Evolutionary conservation across 2,797 vertebrate species (phyloP).

Genomic region (Takifugu ocellatus): DNA sequence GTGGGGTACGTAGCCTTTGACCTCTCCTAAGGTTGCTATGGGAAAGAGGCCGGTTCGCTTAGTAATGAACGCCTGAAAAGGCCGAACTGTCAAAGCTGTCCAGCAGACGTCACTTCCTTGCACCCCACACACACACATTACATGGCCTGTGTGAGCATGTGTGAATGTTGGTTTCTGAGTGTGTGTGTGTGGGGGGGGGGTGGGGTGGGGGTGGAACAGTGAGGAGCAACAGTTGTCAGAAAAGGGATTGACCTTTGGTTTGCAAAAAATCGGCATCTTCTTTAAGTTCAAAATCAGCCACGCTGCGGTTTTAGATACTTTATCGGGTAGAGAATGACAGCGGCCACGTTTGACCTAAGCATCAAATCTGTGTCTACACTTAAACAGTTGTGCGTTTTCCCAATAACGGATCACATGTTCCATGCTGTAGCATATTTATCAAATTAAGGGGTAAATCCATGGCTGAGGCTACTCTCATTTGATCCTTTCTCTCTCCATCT

Average conservation of each 20-base stretch:
- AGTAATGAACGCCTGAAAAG: constrained; percentile 90
- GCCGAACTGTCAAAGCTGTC: constrained; percentile 93
- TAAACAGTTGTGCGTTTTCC: too few species aligned
- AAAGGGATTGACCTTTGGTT: constrained; percentile 7
- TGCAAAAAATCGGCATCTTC: too few species aligned
- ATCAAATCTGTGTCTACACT: too few species aligned
- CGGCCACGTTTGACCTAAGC: too few species aligned
- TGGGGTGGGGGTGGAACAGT: neutral
- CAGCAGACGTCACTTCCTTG: constrained; percentile 80
- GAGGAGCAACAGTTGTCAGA: constrained; percentile 19
- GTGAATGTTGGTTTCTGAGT: neutral
- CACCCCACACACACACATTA: constrained; percentile 62
- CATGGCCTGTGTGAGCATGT: too few species aligned
- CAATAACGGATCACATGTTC: too few species aligned
- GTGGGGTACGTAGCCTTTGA: constrained; percentile 72
- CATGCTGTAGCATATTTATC: too few species aligned
- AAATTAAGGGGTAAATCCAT: too few species aligned
- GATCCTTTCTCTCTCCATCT: neutral
- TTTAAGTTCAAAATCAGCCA: too few species aligned
- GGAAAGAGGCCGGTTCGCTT: constrained; percentile 80
- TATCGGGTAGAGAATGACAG: too few species aligned
- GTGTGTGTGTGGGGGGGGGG: constrained; percentile 8
- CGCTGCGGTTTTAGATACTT: too few species aligned
- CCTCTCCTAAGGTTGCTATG: constrained; percentile 87
- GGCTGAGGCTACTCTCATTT: neutral